Conservation (phyloP, 2,797 vertebrate species). For the Lepus oiostolus region DNA sequence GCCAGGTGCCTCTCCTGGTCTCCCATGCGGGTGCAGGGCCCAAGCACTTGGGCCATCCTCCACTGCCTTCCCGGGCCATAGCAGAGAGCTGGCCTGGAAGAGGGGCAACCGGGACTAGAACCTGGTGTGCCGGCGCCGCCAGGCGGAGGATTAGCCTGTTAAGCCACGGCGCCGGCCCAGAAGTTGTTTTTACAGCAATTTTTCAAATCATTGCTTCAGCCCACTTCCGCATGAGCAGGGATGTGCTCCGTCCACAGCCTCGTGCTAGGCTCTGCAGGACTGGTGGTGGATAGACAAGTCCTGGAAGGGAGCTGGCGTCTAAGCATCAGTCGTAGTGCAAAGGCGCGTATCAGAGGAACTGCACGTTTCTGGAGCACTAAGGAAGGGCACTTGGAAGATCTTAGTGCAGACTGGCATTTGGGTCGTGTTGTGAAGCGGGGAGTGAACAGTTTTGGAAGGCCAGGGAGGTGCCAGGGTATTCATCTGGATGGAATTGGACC, state of each 20-base stretch:
- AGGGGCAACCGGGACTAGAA: no score
- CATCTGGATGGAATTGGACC: neutral
- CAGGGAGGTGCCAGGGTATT: neutral
- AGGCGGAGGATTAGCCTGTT: no score
- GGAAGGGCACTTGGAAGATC: neutral
- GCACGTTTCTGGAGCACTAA: neutral
- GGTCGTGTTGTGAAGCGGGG: neutral
- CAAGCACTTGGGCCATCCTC: no score
- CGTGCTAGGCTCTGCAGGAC: neutral
- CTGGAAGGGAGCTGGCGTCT: neutral
- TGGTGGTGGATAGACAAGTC: neutral
- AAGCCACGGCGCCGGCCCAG: neutral
- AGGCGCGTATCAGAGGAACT: neutral
- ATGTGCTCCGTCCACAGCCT: neutral
- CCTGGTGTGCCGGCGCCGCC: no score
- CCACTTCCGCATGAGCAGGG: neutral
- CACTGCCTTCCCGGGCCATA: no score
- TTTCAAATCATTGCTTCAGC: neutral
- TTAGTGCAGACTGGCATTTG: neutral
- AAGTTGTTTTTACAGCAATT: slow-evolving; percentile 13
- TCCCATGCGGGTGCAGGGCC: no score
- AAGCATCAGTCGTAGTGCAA: neutral
- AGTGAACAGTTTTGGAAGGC: neutral
- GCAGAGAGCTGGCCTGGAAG: no score
- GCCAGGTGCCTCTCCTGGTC: no score